Percentiles rank a stretch among this genome's conserved stretches.
These are phyloP conservation scores for Marisa cornuarietis DNA, from an alignment of 1,140 invertebrate genomes.

Conservation along the genomic window DNA sequence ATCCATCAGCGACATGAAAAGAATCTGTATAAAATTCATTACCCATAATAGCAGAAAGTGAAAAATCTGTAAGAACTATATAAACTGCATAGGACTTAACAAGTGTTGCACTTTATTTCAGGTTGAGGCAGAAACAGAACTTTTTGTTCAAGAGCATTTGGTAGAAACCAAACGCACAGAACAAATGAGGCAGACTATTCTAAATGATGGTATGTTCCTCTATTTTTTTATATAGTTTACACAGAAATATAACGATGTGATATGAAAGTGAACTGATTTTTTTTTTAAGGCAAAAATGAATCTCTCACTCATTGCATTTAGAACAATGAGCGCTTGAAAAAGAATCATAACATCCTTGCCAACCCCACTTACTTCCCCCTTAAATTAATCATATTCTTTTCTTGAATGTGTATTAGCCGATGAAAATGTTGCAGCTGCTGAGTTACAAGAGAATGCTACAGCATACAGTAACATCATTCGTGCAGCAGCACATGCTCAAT, in stretches of 20 bases:
- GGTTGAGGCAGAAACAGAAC: constrained; percentile 33
- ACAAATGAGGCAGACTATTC: constrained; percentile 13
- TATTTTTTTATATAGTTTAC: not conserved
- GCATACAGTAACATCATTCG: constrained; percentile 16
- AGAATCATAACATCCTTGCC: no score
- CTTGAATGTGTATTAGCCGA: not conserved
- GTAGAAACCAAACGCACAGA: constrained; percentile 29
- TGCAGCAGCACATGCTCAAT: constrained; percentile 28
- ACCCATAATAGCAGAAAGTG: no score
- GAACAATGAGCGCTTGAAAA: no score
- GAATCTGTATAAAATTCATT: no score
- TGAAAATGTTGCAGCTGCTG: constrained; percentile 27
- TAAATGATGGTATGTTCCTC: constrained; percentile 27
- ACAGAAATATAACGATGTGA: no score
- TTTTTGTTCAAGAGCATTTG: constrained; percentile 34
- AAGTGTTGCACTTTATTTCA: constrained; percentile 15
- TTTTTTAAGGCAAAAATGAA: no score
- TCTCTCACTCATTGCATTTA: no score
- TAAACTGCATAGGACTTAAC: no score
- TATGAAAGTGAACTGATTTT: no score
- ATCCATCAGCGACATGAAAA: no score
- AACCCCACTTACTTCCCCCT: not conserved
- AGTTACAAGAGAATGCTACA: constrained; percentile 24
- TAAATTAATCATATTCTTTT: not conserved
- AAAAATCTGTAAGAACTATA: no score